Evolutionary conservation across 2,113 vertebrate species (phyloP).

Genomic region (Tautogolabrus adspersus): DNA sequence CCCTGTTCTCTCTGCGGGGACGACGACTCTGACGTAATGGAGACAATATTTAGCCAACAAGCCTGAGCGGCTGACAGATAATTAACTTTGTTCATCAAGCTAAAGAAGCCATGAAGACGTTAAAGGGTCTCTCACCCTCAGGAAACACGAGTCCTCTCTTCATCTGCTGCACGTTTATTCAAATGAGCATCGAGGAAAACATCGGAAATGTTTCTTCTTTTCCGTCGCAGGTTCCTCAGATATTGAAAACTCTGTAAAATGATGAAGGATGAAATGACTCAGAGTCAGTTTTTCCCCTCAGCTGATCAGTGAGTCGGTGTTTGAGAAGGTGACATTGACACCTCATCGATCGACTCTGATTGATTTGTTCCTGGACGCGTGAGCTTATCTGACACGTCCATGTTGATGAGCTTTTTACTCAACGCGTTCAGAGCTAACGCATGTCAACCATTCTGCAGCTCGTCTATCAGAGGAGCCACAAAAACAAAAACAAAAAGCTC

Average conservation of each 20-base stretch:
- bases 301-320: not conserved
- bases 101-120: constrained; percentile 33
- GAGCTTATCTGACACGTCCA: not conserved
- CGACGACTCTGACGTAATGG: constrained; percentile 17
- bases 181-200: not conserved
- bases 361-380: constrained; percentile 6
- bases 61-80: constrained; percentile 32
- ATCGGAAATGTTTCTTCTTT: not conserved
- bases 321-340: constrained; percentile 1
- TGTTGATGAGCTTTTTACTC: constrained; percentile 7
- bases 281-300: not conserved
- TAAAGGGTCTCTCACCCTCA: constrained; percentile 22
- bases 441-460: not conserved
- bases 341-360: constrained; percentile 11
- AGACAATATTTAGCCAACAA: constrained; percentile 38
- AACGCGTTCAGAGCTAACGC: not conserved
- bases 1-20: not conserved
- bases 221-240: not conserved
- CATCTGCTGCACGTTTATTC: not conserved
- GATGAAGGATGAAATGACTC: not conserved
- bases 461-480: constrained; percentile 1
- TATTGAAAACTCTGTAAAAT: not conserved
- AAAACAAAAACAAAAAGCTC: not conserved
- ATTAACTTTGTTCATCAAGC: constrained; percentile 51
- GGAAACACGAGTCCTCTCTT: constrained; percentile 23